Evolutionary conservation across 1,140 invertebrate species (phyloP).

Genomic region (Heliconius nattereri): DNA sequence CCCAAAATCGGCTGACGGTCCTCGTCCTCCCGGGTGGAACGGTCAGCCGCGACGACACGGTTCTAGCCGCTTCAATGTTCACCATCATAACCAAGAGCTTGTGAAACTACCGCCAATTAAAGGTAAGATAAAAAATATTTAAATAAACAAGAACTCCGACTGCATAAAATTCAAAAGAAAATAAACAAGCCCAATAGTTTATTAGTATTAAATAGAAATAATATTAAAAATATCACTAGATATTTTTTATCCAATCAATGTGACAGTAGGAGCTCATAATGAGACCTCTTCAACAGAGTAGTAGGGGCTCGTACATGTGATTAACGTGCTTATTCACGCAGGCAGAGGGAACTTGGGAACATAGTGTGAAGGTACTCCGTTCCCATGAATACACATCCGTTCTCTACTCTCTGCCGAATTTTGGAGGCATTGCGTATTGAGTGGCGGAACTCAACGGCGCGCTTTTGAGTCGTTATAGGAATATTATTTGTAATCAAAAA

Average conservation of each 20-base stretch:
- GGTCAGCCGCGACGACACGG: slow-evolving; percentile 68
- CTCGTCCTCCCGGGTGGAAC: slow-evolving; percentile 68
- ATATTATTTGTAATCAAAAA: background rate
- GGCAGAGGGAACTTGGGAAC: too few relatives aligned
- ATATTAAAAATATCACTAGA: background rate
- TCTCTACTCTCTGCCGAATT: too few relatives aligned
- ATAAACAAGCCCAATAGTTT: too few relatives aligned
- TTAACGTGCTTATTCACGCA: background rate
- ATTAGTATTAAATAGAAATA: background rate
- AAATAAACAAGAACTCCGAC: too few relatives aligned
- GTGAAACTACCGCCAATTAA: slow-evolving; percentile 73
- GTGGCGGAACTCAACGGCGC: too few relatives aligned
- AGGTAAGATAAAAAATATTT: slow-evolving; percentile 50
- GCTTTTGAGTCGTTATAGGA: too few relatives aligned
- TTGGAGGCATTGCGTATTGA: too few relatives aligned
- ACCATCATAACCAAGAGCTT: slow-evolving; percentile 73
- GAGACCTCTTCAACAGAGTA: background rate
- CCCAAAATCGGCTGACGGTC: slow-evolving; percentile 64
- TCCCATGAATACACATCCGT: too few relatives aligned
- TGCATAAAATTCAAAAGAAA: too few relatives aligned
- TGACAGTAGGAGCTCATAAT: background rate
- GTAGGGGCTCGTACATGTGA: background rate
- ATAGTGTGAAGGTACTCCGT: too few relatives aligned
- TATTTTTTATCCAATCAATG: background rate
- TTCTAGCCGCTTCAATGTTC: slow-evolving; percentile 72